phyloP scores from a whole-genome alignment of 2,113 vertebrate genomes.

The Capreolus pygargus region DNA sequence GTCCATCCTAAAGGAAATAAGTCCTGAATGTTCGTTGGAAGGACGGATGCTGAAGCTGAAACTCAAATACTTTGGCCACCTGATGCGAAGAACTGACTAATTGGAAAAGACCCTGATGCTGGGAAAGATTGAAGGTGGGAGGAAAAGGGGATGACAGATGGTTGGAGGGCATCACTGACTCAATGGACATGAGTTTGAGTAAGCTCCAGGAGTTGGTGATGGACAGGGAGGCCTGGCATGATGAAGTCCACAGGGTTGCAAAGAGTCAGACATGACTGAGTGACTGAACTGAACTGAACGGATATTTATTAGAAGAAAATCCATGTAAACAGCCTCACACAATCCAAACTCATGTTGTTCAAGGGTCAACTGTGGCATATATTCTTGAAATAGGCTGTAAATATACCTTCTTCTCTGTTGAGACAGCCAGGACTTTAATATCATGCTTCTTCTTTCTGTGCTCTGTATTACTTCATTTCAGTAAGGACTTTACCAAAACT shows the following conservation, averaged over 20 bases:
- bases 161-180: neutral
- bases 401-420: neutral
- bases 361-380: neutral
- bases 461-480: neutral
- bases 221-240: neutral
- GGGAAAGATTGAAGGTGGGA: neutral
- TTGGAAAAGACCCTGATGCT: neutral
- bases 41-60: neutral
- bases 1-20: neutral
- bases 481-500: neutral
- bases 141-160: neutral
- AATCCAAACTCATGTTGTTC: neutral
- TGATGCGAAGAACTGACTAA: neutral
- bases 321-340: neutral
- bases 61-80: neutral
- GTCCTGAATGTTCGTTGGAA: neutral
- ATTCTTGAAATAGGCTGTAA: neutral
- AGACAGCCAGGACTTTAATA: neutral
- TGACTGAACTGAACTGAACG: neutral
- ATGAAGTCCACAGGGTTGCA: fast-evolving
- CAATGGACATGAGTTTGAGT: fast-evolving
- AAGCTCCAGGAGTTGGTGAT: neutral
- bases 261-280: neutral
- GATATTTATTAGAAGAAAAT: neutral
- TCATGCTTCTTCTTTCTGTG: neutral